Evolutionary conservation across 2,888 invertebrate genomes (phyloP), one percentile per base, ranked within the genome.

Genomic region (Ecdyonurus torrentis): DNA sequence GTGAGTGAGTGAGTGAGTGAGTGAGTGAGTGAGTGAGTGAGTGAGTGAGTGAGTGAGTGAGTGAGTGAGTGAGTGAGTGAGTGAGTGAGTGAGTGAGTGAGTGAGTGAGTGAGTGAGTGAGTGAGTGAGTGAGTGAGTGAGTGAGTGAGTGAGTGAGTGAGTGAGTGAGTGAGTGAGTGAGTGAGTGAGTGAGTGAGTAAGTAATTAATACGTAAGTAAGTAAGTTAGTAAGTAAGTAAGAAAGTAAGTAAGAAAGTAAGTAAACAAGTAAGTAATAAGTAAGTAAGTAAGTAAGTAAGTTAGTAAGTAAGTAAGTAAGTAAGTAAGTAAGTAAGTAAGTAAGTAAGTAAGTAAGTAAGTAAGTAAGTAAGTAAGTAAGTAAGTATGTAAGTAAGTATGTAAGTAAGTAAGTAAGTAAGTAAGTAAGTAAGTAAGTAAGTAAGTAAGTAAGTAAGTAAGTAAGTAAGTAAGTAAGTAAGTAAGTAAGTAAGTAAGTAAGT

Each of bases 371-470:
- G 63, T 37, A 62, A 22, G 63, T 55, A 62, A 50, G 63, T 37
- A 62, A 22, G 62, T 63, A 55, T n/a, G 63, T 63, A 58, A 19
- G 62, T 55, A 53, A 19, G 63, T 63, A 62, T 20, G 63, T 62
- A 58, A 19, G 63, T 63, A 53, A 24, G 63, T 63, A 62, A 59
- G 63, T 63, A 62, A 25, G 63, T 62, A 53, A 25, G 63, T 63
- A 62, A 25, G 63, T 63, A 52, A 25, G 63, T 63, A 62, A 25
- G 63, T 62, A 53, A 25, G 63, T 63, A 53, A 59, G 63, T 63
- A 62, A 59, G 63, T 62, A 62, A 25, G 63, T 62, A 53, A 25
- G 52, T 63, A 62, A 25, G 63, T 63, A 62, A 59, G 63, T 63
- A 52, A 25, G 62, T 63, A 62, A 59, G 62, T 63, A 62, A 59